A percentile compares a stretch with the other conserved stretches of the same genome.
These are phyloP conservation scores for Nesospiza acunhae DNA, from an alignment of 2,113 vertebrate genomes.

Conservation along the genomic window DNA sequence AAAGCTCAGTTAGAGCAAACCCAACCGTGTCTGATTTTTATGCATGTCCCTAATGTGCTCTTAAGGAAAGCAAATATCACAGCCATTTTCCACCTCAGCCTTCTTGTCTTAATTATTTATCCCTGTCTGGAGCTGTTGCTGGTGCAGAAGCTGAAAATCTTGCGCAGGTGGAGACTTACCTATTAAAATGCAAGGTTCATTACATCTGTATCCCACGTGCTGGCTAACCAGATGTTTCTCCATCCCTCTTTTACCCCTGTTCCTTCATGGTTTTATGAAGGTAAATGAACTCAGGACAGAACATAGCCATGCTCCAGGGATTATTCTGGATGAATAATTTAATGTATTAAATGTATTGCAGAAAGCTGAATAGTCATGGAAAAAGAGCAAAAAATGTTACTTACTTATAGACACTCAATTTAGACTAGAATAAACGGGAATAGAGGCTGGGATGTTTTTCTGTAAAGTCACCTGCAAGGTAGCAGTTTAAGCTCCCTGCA, in stretches of 20 bases:
- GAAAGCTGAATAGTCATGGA: background rate
- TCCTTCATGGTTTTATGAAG: slow-evolving; percentile 7
- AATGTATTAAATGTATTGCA: background rate
- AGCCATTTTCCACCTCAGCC: slow-evolving; percentile 36
- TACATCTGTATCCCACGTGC: background rate
- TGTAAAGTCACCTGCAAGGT: background rate
- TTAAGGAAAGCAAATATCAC: slow-evolving; percentile 27
- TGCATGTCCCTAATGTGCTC: slow-evolving; percentile 8
- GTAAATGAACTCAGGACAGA: slow-evolving; percentile 12
- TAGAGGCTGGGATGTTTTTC: background rate
- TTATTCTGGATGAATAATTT: background rate
- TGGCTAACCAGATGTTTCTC: slow-evolving; percentile 46
- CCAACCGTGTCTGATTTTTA: background rate
- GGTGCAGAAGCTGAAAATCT: slow-evolving; percentile 53
- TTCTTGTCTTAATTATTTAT: slow-evolving; percentile 63
- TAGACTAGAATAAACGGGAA: background rate
- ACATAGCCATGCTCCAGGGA: background rate
- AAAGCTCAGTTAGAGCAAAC: slow-evolving; percentile 46
- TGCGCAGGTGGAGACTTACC: slow-evolving; percentile 48
- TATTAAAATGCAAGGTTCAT: slow-evolving; percentile 33
- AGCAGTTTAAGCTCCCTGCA: background rate
- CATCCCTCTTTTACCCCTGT: background rate
- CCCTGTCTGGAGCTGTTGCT: slow-evolving; percentile 44
- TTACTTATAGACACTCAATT: background rate
- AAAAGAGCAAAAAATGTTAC: background rate